Conservation (phyloP, 2,797 vertebrate species). For the Florisuga fusca region DNA sequence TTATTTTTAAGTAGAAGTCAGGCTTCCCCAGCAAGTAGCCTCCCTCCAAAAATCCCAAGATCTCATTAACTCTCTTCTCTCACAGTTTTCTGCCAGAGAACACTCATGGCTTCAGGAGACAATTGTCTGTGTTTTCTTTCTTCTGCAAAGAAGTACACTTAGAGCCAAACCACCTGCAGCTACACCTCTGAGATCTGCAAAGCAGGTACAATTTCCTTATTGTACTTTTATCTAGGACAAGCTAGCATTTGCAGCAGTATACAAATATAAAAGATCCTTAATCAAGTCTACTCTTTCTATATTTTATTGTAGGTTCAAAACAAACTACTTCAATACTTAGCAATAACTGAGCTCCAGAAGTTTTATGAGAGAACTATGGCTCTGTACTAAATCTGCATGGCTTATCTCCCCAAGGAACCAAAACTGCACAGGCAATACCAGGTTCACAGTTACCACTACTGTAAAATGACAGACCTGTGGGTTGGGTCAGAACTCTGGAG, state of each 20-base stretch:
- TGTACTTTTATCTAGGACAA: not conserved
- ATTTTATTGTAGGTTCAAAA: not conserved
- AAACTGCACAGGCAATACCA: not conserved
- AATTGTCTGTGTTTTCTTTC: not conserved
- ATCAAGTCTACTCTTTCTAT: not conserved
- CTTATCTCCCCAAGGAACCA: not conserved
- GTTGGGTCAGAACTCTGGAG: not conserved
- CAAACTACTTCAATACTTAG: not conserved
- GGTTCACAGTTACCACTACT: not conserved
- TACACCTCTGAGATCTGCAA: not conserved
- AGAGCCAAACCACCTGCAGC: not conserved
- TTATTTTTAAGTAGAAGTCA: not conserved
- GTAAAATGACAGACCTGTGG: fast-evolving
- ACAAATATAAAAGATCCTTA: not conserved
- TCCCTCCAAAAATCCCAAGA: not conserved
- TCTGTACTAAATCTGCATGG: not conserved
- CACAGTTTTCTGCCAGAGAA: not conserved
- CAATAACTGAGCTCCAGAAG: not conserved
- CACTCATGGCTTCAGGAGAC: slow-evolving; percentile 4
- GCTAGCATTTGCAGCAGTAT: not conserved
- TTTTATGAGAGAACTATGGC: not conserved
- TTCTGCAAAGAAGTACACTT: not conserved
- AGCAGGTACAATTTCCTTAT: not conserved
- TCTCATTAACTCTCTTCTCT: not conserved
- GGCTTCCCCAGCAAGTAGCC: not conserved